Percentiles rank a stretch among this genome's conserved stretches.
Evolutionary conservation across 2,113 vertebrate genomes (phyloP).

Genomic region (Perca flavescens): DNA sequence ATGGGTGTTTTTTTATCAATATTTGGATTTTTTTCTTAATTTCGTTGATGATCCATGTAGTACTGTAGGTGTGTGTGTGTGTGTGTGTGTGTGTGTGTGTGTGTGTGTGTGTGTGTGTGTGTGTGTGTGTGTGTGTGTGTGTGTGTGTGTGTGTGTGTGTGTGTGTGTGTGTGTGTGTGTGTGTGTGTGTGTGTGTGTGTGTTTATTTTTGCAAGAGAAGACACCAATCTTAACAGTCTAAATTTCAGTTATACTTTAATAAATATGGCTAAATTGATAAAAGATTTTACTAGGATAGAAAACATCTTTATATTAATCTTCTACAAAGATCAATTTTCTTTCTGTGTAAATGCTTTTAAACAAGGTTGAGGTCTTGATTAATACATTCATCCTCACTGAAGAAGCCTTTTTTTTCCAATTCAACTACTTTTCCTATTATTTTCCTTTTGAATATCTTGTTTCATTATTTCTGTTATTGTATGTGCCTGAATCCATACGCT

Average conservation of each 20-base stretch:
- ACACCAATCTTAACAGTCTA: slow-evolving; percentile 45
- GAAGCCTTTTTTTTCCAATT: slow-evolving; percentile 48
- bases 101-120: slow-evolving; percentile 26
- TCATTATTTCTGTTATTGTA: slow-evolving; percentile 71
- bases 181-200: slow-evolving; percentile 32
- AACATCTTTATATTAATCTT: slow-evolving; percentile 41
- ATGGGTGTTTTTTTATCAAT: slow-evolving; percentile 66
- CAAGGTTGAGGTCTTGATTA: slow-evolving; percentile 58
- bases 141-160: slow-evolving; percentile 51
- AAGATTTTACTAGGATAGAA: slow-evolving; percentile 36
- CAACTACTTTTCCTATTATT: slow-evolving; percentile 48
- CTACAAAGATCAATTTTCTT: slow-evolving; percentile 55
- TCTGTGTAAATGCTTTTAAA: slow-evolving; percentile 65
- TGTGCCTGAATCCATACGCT: slow-evolving; percentile 85
- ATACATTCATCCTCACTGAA: slow-evolving; percentile 53
- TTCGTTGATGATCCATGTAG: slow-evolving; percentile 74
- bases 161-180: too few relatives aligned
- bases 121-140: neutral
- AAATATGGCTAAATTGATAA: slow-evolving; percentile 45
- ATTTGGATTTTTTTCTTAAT: slow-evolving; percentile 65
- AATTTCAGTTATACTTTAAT: slow-evolving; percentile 38
- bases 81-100: slow-evolving; percentile 29
- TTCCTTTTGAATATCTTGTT: slow-evolving; percentile 49
- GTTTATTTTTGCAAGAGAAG: slow-evolving; percentile 60
- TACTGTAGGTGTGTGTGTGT: slow-evolving; percentile 47